These are phyloP conservation scores for Calameuta filiformis DNA, from an alignment of 2,888 invertebrate species.

Conservation along the genomic window DNA sequence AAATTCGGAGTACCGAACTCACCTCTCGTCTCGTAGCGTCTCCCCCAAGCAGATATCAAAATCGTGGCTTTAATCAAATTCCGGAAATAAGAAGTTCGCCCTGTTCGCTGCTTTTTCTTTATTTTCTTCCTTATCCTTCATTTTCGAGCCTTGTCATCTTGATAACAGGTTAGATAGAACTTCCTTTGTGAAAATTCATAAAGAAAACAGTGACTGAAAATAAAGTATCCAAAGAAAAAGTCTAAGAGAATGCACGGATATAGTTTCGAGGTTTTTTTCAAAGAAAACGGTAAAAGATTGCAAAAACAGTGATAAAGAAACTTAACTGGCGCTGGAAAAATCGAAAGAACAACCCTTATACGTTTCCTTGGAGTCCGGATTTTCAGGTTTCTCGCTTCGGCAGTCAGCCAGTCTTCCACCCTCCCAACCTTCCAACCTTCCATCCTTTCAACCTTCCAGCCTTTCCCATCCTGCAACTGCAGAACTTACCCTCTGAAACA, in stretches of 20 bases:
- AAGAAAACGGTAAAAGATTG: conserved; percentile 6
- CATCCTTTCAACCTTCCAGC: not conserved
- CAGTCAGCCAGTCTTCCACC: conserved; percentile 28
- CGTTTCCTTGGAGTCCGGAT: conserved; percentile 5
- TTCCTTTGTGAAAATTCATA: no score
- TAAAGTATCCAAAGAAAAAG: no score
- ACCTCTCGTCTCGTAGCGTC: not conserved
- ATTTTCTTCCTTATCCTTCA: no score
- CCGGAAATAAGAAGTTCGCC: no score
- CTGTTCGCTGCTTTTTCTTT: no score
- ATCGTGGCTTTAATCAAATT: no score
- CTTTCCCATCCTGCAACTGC: conserved; percentile 22
- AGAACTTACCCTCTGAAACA: conserved; percentile 25
- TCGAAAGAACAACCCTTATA: conserved; percentile 11
- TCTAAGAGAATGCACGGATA: no score
- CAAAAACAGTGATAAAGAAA: conserved; percentile 12
- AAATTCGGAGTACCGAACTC: conserved; percentile 20
- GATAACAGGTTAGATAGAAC: no score
- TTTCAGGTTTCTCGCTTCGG: conserved; percentile 28
- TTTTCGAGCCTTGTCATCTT: no score
- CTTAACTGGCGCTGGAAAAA: not conserved
- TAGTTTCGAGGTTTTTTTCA: conserved; percentile 12
- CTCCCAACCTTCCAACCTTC: conserved; percentile 26
- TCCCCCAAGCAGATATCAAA: not conserved
- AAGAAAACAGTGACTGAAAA: no score